Base-by-base conservation (phyloP, 1,140 invertebrate genomes). In the Zaprionus ghesquierei region DNA sequence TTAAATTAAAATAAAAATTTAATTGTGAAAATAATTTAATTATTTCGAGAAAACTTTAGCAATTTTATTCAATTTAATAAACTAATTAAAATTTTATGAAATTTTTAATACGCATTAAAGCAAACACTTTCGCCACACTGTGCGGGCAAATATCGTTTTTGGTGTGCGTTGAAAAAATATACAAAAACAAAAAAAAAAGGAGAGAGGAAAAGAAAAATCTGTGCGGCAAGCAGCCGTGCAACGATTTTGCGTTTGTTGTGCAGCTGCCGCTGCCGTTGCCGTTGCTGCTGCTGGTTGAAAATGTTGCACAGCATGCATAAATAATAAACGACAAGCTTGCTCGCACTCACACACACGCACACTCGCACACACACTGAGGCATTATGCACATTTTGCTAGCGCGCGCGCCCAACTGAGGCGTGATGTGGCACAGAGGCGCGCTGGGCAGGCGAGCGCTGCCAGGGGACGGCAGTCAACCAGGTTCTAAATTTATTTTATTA, bases 401-500 rank as follows among this genome's bases (percentile, higher is more conserved):
- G 77, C 73, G 31, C 73, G 77, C 73, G 73, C 79, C 70, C 79
- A 69, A 75, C 79, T 75, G 77, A 74, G 77, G 81, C 80, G 80
- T 76, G 68, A 80, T 54, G 33, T 56, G 46, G 44, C 38, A 58
- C 13, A 50, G 59, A 6, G 29, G 56, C 22, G 22, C 18, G 49
- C n/a, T 22, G 12, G 22, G 31, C 15, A n/a, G 31, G 10, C 13
- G 23, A 18, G 38, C 18, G 9, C 13, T 8, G 44, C 20, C 12
- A 15, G 22, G 54, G 62, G 41, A 73, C 69, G 69, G 20, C 55
- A 75, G 69, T 75, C 78, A 77, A 73, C 80, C 82, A 77, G 69
- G 53, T 89, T 84, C 84, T 89, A 89, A 89, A 89, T 89, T 89
- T 89, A 89, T 89, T 89, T 89, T 89, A 89, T 89, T 89, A 89